Percentiles rank a stretch among this genome's conserved stretches.
Conservation (phyloP, 2,888 invertebrate genomes). For the Leptinotarsa rubiginosa region DNA sequence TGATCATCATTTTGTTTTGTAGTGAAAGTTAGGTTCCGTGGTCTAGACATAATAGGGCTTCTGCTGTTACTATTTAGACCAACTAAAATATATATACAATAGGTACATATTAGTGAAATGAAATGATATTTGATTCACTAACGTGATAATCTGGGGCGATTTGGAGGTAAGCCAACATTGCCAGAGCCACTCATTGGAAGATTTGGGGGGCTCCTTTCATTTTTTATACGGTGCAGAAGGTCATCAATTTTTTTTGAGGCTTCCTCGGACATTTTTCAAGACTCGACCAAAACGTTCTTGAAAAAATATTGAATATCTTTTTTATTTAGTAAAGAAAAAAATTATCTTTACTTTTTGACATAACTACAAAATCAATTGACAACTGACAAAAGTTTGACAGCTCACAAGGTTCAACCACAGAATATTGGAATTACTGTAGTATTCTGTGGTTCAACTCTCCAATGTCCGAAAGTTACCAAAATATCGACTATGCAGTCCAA, state of each 20-base stretch:
- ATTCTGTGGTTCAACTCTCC: not conserved
- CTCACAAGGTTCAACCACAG: not conserved
- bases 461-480: too few species aligned
- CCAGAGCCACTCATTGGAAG: slow-evolving; percentile 44
- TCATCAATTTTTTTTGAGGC: slow-evolving; percentile 84
- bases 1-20: slow-evolving; percentile 69
- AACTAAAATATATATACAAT: slow-evolving; percentile 44
- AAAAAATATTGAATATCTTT: slow-evolving; percentile 44
- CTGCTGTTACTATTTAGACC: slow-evolving; percentile 49
- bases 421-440: not conserved
- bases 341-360: slow-evolving; percentile 48
- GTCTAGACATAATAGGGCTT: slow-evolving; percentile 69
- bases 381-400: slow-evolving; percentile 2
- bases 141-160: slow-evolving; percentile 52
- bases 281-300: slow-evolving; percentile 42
- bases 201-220: slow-evolving; percentile 64
- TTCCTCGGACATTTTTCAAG: slow-evolving; percentile 72
- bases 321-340: slow-evolving; percentile 45
- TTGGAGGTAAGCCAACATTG: slow-evolving; percentile 45
- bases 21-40: slow-evolving; percentile 72
- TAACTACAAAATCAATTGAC: slow-evolving; percentile 45
- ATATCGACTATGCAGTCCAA: too few species aligned
- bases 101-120: not conserved
- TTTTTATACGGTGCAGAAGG: slow-evolving; percentile 83
- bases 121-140: slow-evolving; percentile 36